Percentiles rank a stretch among this genome's conserved stretches.
These are phyloP conservation scores for Capromys pilorides DNA, from an alignment of 2,797 vertebrate genomes.

Conservation along the genomic window DNA sequence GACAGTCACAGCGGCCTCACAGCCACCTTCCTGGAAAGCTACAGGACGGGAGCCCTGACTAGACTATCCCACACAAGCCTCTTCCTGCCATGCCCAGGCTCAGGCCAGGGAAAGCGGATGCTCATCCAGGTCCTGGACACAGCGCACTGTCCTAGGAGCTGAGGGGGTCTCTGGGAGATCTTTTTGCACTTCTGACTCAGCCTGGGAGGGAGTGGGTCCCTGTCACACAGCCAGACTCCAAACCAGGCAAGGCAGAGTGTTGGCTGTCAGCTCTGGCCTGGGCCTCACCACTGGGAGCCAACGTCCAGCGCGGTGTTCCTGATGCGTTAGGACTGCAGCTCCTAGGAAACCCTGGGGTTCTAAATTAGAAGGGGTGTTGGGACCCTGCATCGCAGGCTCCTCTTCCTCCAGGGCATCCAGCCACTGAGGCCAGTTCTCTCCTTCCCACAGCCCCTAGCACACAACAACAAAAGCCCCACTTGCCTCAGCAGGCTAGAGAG, in stretches of 20 bases:
- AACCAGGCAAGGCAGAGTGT: slow-evolving; percentile 8
- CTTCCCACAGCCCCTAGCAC: not conserved
- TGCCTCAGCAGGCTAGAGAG: slow-evolving; percentile 68
- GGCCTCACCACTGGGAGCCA: not conserved
- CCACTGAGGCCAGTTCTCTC: not conserved
- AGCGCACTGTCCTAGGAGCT: not conserved
- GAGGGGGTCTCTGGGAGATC: slow-evolving; percentile 59
- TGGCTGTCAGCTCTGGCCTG: not conserved
- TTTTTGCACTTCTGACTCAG: slow-evolving; percentile 58
- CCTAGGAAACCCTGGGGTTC: slow-evolving; percentile 32
- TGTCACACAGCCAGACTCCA: not conserved
- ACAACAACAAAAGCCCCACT: slow-evolving; percentile 44
- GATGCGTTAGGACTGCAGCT: not conserved
- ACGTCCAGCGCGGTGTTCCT: not conserved
- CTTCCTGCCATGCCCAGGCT: not conserved
- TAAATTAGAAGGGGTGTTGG: slow-evolving; percentile 44
- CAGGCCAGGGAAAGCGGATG: not conserved
- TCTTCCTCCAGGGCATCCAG: slow-evolving; percentile 54
- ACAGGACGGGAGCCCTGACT: not conserved
- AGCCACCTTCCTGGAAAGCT: not conserved
- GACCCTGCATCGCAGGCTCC: slow-evolving; percentile 46
- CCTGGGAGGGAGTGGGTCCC: slow-evolving; percentile 5
- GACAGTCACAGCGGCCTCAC: not conserved
- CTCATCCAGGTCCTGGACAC: slow-evolving; percentile 20
- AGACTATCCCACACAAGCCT: not conserved